These are phyloP conservation scores for Cololabis saira DNA, from an alignment of 2,113 vertebrate species.

Conservation along the genomic window DNA sequence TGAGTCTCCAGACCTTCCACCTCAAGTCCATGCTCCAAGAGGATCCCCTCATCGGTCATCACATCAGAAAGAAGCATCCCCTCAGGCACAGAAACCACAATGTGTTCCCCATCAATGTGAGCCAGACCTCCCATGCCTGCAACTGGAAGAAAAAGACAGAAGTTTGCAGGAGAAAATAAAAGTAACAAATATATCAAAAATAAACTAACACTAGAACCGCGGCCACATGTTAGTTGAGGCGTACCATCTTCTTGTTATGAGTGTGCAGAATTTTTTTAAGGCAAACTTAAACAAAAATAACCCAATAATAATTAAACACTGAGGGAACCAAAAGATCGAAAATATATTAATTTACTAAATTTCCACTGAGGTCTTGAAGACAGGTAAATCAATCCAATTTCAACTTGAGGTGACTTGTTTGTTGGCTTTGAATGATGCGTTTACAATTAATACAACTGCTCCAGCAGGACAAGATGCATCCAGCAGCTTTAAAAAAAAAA, in stretches of 20 bases:
- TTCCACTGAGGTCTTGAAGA: background rate
- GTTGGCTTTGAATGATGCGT: too few species aligned
- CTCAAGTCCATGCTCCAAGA: conserved; percentile 91
- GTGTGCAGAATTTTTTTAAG: too few species aligned
- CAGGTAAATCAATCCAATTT: background rate
- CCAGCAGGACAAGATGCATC: too few species aligned
- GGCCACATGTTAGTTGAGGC: too few species aligned
- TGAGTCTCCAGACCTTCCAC: conserved; percentile 83
- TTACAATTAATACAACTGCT: too few species aligned
- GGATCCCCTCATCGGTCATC: conserved; percentile 94
- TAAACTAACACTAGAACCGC: too few species aligned
- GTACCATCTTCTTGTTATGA: too few species aligned
- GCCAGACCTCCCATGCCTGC: conserved; percentile 97
- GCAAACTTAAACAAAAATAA: too few species aligned
- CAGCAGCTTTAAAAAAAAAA: too few species aligned
- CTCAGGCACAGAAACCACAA: conserved; percentile 97
- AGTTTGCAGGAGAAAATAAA: background rate
- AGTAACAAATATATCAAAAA: background rate
- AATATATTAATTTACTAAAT: background rate
- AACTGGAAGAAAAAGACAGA: conserved; percentile 79
- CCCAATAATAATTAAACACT: too few species aligned
- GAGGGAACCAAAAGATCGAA: too few species aligned
- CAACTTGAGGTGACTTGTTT: background rate
- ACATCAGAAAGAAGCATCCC: conserved; percentile 96
- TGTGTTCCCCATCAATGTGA: conserved; percentile 97